Evolutionary conservation across 2,888 invertebrate species (phyloP).

Genomic region (Prosopocoilus inquinatus): DNA sequence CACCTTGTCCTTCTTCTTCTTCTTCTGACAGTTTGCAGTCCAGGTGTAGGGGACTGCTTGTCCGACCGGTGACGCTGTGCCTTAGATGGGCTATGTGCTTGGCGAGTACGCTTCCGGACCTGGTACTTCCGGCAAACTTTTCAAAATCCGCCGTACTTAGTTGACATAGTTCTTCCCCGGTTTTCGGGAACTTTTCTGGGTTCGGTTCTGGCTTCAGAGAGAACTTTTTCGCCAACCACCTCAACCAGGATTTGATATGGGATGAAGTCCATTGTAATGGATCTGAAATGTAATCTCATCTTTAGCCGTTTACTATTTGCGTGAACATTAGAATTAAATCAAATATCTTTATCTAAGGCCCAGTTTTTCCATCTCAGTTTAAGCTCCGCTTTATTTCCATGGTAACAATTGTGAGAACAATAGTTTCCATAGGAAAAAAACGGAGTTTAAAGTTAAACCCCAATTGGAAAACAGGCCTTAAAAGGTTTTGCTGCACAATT

Average conservation of each 20-base stretch:
- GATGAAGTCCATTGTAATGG: conserved; percentile 61
- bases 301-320: too few species aligned
- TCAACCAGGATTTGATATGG: conserved; percentile 62
- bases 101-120: conserved; percentile 57
- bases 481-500: too few species aligned
- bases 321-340: too few species aligned
- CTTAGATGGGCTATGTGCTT: conserved; percentile 62
- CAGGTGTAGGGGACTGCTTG: conserved; percentile 58
- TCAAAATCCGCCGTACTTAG: conserved; percentile 64
- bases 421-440: too few species aligned
- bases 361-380: too few species aligned
- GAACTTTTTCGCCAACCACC: conserved; percentile 62
- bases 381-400: too few species aligned
- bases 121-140: conserved; percentile 52
- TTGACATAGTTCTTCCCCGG: conserved; percentile 58
- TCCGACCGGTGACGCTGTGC: conserved; percentile 60
- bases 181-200: conserved; percentile 55
- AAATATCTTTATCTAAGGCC: too few species aligned
- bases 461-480: too few species aligned
- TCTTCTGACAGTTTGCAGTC: conserved; percentile 49
- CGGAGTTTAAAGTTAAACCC: too few species aligned
- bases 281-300: conserved; percentile 47
- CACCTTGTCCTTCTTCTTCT: conserved; percentile 28
- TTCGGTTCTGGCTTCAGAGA: conserved; percentile 57
- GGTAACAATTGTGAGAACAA: too few species aligned